Base-by-base conservation (phyloP, 2,113 vertebrate species). In the Oenanthe melanoleuca region DNA sequence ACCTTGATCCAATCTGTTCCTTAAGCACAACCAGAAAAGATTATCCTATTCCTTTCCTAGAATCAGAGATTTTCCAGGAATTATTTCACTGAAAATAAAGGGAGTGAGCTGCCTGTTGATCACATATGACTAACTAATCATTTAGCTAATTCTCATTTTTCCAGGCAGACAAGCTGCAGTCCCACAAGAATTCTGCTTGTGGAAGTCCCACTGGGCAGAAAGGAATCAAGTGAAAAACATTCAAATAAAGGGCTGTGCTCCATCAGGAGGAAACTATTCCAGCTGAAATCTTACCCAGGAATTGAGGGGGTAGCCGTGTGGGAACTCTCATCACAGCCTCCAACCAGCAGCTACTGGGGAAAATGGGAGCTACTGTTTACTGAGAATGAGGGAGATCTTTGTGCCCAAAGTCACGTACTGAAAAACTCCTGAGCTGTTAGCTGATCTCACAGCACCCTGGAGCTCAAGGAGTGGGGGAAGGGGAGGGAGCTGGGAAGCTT, bases 221-320 rank as follows among this genome's bases (percentile, higher is more conserved):
- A 72, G 34, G 75, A 94, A 81, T 74, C 67, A 61, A 93, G 65
- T 50, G 65, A 95, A 86, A 83, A 87, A 78, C 72, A 75, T 61
- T 86, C 57, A 92, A 96, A 93, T 83, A 95, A 95, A 92, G 67
- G 72, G 57, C 49, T 0, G 0, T 63, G 72, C 60, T 94, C 78
- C 79, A 91, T 93, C 92, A 91, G 67, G 34, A 88, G 69, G 75
- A 86, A 96, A 88, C 80, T 81, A 88, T 88, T 94, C 90, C 86
- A 92, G 69, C 72, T 93, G 95, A 96, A 96, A 96, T 88, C 91
- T 95, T 96, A 92, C 91, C 95, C 96, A 93, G 95, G 65, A 95
- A 70, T 71, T 64, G 92, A 89, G 65, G 63, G 81, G 91, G 72
- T 56, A 91, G 88, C 83, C 10, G 37, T 94, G 95, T 95, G 82